A percentile compares a stretch with the other conserved stretches of the same genome.
These are phyloP conservation scores for Epinephelus awoara DNA, from an alignment of 2,797 vertebrate species.

Conservation along the genomic window DNA sequence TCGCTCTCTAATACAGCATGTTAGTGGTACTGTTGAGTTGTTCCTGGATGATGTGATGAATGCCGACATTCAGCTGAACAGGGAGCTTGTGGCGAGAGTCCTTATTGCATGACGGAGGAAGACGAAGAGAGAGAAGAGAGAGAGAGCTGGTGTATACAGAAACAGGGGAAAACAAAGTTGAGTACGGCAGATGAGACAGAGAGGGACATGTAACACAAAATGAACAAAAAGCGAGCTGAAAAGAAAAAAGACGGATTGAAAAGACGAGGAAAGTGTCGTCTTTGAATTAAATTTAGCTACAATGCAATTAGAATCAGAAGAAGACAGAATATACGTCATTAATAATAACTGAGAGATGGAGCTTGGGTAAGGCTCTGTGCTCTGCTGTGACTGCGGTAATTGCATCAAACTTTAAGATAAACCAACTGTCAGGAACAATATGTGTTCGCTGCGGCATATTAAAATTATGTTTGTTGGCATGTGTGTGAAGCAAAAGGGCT, in stretches of 20 bases:
- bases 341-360: constrained; percentile 38
- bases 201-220: constrained; percentile 17
- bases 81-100: constrained; percentile 47
- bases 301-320: constrained; percentile 39
- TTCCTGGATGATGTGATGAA: constrained; percentile 73
- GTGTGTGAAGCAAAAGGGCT: constrained; percentile 24
- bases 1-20: constrained; percentile 49
- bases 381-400: constrained; percentile 45
- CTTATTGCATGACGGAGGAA: constrained; percentile 37
- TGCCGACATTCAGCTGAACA: constrained; percentile 54
- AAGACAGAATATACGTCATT: constrained; percentile 28
- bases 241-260: not conserved
- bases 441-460: constrained; percentile 17
- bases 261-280: constrained; percentile 11
- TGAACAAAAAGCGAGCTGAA: constrained; percentile 9
- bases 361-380: constrained; percentile 19
- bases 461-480: constrained; percentile 36
- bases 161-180: not conserved
- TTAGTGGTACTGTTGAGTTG: constrained; percentile 55
- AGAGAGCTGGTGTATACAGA: constrained; percentile 5
- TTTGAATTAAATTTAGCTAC: constrained; percentile 34
- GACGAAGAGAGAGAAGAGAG: not conserved
- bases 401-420: constrained; percentile 40
- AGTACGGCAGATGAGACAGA: constrained; percentile 12
- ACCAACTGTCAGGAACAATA: constrained; percentile 39